Conservation (phyloP, 2,113 vertebrate species). For the Toxostoma redivivum region DNA sequence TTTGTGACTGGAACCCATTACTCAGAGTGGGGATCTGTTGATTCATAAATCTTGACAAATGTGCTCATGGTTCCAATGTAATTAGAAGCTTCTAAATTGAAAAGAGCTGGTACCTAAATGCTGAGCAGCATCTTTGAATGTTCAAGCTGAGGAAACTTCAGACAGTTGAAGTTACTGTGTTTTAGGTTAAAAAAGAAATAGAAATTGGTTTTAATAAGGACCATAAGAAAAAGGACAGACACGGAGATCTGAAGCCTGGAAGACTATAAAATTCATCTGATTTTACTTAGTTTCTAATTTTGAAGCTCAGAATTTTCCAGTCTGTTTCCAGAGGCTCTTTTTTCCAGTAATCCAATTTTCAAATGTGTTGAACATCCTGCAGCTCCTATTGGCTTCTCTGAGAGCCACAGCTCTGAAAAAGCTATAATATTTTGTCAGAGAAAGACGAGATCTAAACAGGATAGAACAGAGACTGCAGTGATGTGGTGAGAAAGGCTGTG, state of each 20-base stretch:
- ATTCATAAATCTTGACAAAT: slow-evolving; percentile 35
- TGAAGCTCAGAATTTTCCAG: not conserved
- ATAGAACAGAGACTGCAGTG: not conserved
- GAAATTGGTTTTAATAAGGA: not conserved
- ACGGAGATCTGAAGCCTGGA: not conserved
- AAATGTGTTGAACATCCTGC: not conserved
- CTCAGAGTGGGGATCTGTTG: not conserved
- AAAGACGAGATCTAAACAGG: not conserved
- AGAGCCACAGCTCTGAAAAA: not conserved
- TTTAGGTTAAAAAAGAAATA: not conserved
- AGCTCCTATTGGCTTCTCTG: not conserved
- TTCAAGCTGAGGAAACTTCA: not conserved
- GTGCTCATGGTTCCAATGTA: not conserved
- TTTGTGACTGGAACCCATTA: not conserved
- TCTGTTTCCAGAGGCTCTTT: not conserved
- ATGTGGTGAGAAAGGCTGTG: not conserved
- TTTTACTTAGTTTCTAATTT: slow-evolving; percentile 24
- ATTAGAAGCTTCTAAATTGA: not conserved
- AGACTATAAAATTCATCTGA: not conserved
- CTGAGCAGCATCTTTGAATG: not conserved
- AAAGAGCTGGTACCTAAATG: not conserved
- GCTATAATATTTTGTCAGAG: not conserved
- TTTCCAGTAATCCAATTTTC: not conserved
- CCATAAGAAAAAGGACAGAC: not conserved
- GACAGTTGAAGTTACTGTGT: not conserved